Evolutionary conservation across 2,113 vertebrate species (phyloP).

Genomic region (Phalacrocorax pelagicus): DNA sequence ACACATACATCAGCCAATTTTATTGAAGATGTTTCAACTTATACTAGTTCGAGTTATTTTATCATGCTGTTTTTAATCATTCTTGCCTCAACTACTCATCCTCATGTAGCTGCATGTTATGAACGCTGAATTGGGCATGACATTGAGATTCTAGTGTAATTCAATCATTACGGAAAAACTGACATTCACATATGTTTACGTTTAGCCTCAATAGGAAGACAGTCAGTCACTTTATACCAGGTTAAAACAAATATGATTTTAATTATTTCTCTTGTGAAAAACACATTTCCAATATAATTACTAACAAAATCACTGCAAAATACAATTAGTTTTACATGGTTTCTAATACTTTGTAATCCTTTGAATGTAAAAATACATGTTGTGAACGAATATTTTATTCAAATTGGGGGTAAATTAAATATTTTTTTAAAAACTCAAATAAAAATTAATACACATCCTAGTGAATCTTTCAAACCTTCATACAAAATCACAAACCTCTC

Average conservation of each 20-base stretch:
- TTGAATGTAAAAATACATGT: not conserved
- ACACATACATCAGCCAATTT: not conserved
- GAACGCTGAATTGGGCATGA: conserved; percentile 1
- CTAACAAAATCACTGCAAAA: not conserved
- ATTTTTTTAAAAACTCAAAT: not conserved
- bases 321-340: not conserved
- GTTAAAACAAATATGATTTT: not conserved
- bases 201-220: conserved; percentile 4
- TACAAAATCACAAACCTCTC: not conserved
- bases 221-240: not conserved
- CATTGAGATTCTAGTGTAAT: not conserved
- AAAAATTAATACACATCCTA: not conserved
- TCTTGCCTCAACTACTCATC: conserved; percentile 14
- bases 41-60: not conserved
- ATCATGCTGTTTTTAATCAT: conserved; percentile 34
- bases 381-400: not conserved
- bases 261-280: conserved; percentile 1
- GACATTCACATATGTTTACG: not conserved
- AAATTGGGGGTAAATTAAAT: not conserved
- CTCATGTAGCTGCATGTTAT: not conserved
- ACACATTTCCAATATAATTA: not conserved
- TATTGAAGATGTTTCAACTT: conserved; percentile 16
- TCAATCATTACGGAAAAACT: conserved; percentile 1
- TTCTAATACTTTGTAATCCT: not conserved
- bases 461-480: not conserved